Evolutionary conservation across 2,888 invertebrate species (phyloP), one percentile per base, ranked within the genome.

Genomic region (Tineola bisselliella): DNA sequence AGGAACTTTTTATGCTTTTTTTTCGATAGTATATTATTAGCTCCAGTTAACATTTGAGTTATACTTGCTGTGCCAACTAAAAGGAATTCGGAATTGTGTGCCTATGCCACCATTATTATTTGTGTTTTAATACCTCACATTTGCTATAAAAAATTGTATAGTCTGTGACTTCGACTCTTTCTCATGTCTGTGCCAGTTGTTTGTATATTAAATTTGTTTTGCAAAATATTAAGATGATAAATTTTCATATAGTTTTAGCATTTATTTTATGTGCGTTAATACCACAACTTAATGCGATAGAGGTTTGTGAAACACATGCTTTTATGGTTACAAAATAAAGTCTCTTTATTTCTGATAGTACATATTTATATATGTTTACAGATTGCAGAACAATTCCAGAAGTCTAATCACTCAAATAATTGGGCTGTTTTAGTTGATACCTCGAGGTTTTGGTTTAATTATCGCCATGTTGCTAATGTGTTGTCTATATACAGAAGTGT

Each of bases 341-440:
- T 6, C 3, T n/a, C 38, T n/a, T 10, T 38, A 6, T 12, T 38
- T 38, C 38, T 38, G 38, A 38, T 38, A 38, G 38, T 38, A 38
- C 38, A 38, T n/a, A 10, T 12, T 38, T 38, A 38, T 38, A n/a
- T 38, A 12, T 12, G 10, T 38, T 25, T 73, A 66, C 63, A 87
- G 87, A 81, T 90, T 66, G 87, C 90, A 38, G 86, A 89, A 64
- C 70, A 81, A 61, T 90, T 90, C 66, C 82, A 82, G 57, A 89
- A 90, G 73, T 90, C 90, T 0, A 91, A 91, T 30, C 99, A 99
- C 75, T 97, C 98, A 0, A 99, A 99, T 76, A 99, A 99, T 80
- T 99, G 99, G 99, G 99, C 99, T 0, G 98, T 99, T 12, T 82
- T 99, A 61, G 99, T 99, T 0, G 99, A 99, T 78, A 99, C 99